Conservation (phyloP, 2,888 invertebrate genomes). For the Catocala fraxini region DNA sequence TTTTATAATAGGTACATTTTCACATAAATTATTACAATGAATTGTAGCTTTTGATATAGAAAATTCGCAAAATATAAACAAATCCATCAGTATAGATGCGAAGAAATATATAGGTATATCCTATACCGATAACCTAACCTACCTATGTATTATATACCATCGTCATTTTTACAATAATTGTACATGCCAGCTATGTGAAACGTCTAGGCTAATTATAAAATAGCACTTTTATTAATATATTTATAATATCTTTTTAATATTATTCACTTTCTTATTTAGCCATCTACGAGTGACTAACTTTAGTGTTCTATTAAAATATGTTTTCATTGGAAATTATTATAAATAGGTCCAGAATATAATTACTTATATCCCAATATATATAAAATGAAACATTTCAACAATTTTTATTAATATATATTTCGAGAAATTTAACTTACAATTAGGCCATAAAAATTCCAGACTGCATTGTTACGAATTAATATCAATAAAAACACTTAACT, state of each 20-base stretch:
- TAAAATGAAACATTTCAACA: conserved; percentile 41
- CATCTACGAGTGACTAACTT: conserved; percentile 19
- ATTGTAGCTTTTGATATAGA: no score
- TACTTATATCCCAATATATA: conserved; percentile 10
- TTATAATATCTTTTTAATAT: not conserved
- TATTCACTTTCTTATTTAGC: not conserved
- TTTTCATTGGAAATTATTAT: conserved; percentile 14
- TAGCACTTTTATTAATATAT: not conserved
- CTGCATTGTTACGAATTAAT: conserved; percentile 6
- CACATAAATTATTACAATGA: no score
- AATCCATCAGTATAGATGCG: no score
- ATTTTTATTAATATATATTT: conserved; percentile 5
- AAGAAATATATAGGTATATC: no score
- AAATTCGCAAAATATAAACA: no score
- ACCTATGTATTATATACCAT: no score
- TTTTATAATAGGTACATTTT: no score
- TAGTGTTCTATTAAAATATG: conserved; percentile 31
- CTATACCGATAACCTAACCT: no score
- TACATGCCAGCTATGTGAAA: not conserved
- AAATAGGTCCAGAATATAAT: conserved; percentile 11
- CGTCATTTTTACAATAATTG: not conserved
- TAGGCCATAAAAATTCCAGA: not conserved
- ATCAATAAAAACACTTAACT: conserved; percentile 30
- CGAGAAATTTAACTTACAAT: conserved; percentile 16
- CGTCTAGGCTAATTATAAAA: not conserved